Conservation (phyloP, 2,797 vertebrate genomes). For the Dermochelys coriacea region DNA sequence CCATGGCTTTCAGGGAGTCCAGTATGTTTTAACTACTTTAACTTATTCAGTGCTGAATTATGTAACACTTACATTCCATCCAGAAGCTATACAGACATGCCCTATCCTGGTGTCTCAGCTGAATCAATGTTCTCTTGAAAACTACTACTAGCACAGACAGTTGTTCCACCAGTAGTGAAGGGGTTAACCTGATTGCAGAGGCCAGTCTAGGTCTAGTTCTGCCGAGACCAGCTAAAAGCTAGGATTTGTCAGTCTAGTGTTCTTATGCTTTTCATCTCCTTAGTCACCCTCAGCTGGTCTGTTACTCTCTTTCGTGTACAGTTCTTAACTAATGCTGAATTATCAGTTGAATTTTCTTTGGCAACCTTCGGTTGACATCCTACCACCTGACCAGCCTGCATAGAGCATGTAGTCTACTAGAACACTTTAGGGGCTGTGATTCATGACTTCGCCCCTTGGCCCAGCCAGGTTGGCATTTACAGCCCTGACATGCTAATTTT, state of each 20-base stretch:
- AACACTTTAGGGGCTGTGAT: background rate
- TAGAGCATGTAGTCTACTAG: background rate
- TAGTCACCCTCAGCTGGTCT: background rate
- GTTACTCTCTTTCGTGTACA: background rate
- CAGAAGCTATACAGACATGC: too few species aligned
- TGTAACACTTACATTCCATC: background rate
- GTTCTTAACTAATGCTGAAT: background rate
- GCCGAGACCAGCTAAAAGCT: background rate
- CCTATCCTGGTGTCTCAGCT: background rate
- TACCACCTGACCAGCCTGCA: background rate
- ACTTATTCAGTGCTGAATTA: background rate
- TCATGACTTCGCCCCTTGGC: background rate
- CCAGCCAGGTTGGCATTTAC: background rate
- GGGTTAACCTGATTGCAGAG: background rate
- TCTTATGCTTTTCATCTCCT: background rate
- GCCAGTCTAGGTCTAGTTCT: background rate
- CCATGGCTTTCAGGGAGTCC: slow-evolving; percentile 30
- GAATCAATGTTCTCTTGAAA: background rate
- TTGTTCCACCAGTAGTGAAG: background rate
- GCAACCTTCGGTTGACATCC: background rate
- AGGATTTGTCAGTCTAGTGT: background rate
- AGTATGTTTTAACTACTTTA: slow-evolving; percentile 39
- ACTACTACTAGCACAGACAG: background rate
- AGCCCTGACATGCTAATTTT: background rate
- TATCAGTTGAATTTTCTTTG: background rate